Evolutionary conservation across 2,797 vertebrate genomes (phyloP), one percentile per base, ranked within the genome.

Genomic region (Pempheris klunzingeri): DNA sequence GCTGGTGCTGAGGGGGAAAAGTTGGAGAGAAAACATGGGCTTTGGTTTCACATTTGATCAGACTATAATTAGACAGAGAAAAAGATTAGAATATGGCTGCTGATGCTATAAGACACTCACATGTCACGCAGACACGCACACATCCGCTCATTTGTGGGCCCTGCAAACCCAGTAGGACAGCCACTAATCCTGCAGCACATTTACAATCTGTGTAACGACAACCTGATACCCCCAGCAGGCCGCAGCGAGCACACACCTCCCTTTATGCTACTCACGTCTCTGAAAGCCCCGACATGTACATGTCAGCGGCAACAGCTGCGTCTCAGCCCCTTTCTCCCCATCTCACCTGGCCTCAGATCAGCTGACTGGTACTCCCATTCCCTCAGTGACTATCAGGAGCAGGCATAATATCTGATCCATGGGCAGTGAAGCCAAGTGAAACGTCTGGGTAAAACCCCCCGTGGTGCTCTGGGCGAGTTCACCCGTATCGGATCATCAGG

Each of bases 231-330:
- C 92, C 82, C 85, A 34, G 57, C 69, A 88, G 80, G 81, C 81
- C 36, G 2, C 9, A 7, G 59, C 55, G 0, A 67, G 72, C 80
- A 68, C 85, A 77, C 84, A 69, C 74, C 44, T 71, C 71, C 74
- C 76, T 87, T 83, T 87, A 77, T 83, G 83, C 83, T 81, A 32
- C 87, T 78, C 88, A 73, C 69, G 82, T 89, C 89, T 86, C 80
- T 58, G 80, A 74, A 85, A 92, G 89, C 93, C 91, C 90, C 79
- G 85, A 90, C 94, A 89, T 93, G 79, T 55, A 89, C 87, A 81
- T 93, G 94, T 91, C 90, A 84, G 82, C 78, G 53, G 85, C 81
- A 90, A 87, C 92, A 93, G 95, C 95, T 96, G 92, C 88, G 77
- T 52, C 92, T 83, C 77, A 87, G 67, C 88, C 90, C 93, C 88